Conservation (phyloP, 2,888 invertebrate species). For the Seladonia tumulorum region DNA sequence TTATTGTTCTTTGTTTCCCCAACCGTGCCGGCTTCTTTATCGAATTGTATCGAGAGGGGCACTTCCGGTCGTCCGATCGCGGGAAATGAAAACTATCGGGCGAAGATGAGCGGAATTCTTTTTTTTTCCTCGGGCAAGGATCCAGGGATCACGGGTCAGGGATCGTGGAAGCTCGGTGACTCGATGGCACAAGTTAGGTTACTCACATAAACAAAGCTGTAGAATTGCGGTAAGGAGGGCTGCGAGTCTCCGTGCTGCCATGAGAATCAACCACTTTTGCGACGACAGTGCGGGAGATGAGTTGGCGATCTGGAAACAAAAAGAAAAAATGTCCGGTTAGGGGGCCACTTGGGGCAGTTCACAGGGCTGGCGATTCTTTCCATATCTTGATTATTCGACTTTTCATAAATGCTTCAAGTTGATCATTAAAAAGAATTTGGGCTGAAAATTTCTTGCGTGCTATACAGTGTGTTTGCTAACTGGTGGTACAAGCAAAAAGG, state of each 20-base stretch:
- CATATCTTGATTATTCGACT: not conserved
- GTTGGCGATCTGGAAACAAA: slow-evolving; percentile 62
- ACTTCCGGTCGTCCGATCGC: not conserved
- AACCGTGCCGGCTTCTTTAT: not conserved
- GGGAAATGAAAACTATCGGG: not conserved
- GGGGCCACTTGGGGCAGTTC: not conserved
- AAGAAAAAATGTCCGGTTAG: not conserved
- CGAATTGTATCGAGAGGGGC: slow-evolving; percentile 41
- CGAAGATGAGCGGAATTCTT: not conserved
- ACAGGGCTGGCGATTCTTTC: not conserved
- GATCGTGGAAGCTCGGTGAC: not conserved
- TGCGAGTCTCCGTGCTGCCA: slow-evolving; percentile 82
- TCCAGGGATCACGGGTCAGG: not conserved
- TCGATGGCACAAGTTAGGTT: not conserved
- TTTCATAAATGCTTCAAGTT: not conserved
- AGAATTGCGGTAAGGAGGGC: slow-evolving; percentile 79
- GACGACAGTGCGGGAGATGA: slow-evolving; percentile 61
- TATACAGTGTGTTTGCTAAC: too few relatives aligned
- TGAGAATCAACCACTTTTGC: slow-evolving; percentile 74
- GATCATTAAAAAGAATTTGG: not conserved
- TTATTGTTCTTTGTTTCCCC: slow-evolving; percentile 25
- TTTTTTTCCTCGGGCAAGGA: not conserved
- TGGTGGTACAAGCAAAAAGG: too few relatives aligned
- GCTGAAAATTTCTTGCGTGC: too few relatives aligned
- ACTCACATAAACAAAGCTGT: slow-evolving; percentile 82